A percentile compares a stretch with the other conserved stretches of the same genome.
These are phyloP conservation scores for Lysandra coridon DNA, from an alignment of 2,888 invertebrate genomes.

Conservation along the genomic window DNA sequence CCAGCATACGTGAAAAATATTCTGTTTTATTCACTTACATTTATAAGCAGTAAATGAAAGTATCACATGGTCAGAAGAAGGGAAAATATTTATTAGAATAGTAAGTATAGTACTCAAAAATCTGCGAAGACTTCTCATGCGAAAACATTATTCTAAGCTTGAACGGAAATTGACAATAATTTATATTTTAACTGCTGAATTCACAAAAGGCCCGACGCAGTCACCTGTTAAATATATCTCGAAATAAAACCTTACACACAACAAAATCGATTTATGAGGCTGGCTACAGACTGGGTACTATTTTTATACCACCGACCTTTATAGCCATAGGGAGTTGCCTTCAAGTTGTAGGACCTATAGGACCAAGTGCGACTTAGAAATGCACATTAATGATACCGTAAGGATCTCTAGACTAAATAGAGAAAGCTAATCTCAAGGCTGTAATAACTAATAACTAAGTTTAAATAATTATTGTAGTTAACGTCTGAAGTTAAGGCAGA, in stretches of 20 bases:
- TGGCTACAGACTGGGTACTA: constrained; percentile 8
- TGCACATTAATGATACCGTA: neutral
- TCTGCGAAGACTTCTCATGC: neutral
- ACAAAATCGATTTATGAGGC: constrained; percentile 18
- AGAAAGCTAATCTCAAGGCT: neutral
- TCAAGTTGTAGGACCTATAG: neutral
- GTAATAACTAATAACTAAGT: neutral
- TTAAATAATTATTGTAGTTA: neutral
- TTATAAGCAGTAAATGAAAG: neutral
- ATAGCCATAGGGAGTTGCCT: neutral
- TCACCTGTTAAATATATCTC: neutral
- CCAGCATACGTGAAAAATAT: neutral
- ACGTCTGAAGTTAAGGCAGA: neutral
- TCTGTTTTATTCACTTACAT: neutral
- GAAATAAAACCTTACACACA: constrained; percentile 5
- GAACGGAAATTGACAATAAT: too few relatives aligned
- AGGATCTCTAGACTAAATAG: neutral
- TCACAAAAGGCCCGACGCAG: neutral
- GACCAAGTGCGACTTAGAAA: neutral
- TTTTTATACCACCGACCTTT: constrained; percentile 6
- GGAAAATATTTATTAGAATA: neutral
- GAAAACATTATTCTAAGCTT: too few relatives aligned
- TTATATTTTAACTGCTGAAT: too few relatives aligned
- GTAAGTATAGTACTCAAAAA: neutral
- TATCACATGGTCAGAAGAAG: too few relatives aligned